A percentile compares a stretch with the other conserved stretches of the same genome.
Conservation (phyloP, 2,113 vertebrate species). For the Petroica traversi region DNA sequence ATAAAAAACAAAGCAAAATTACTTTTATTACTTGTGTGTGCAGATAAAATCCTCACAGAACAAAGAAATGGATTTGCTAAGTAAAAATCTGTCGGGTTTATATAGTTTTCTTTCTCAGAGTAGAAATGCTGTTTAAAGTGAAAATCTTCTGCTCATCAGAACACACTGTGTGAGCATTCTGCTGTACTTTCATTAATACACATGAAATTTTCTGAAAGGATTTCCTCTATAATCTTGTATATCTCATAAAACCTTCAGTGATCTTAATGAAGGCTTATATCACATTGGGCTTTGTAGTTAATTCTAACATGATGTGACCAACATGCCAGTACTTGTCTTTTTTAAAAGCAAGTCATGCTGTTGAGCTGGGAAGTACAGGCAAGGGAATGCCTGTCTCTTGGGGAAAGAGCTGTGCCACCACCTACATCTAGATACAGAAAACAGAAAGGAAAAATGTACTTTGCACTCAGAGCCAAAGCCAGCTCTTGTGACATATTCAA, state of each 20-base stretch:
- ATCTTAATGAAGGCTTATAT: background rate
- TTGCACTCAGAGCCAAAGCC: accelerated
- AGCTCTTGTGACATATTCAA: background rate
- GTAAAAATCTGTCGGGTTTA: background rate
- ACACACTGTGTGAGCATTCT: background rate
- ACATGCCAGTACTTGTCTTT: background rate
- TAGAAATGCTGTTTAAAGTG: background rate
- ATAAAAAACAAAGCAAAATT: background rate
- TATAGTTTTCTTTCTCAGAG: background rate
- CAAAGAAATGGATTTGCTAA: background rate
- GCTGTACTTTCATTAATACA: background rate
- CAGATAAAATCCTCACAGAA: background rate
- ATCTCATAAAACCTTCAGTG: background rate
- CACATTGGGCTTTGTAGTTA: background rate
- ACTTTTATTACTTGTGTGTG: background rate
- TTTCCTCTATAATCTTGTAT: background rate
- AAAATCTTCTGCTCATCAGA: background rate
- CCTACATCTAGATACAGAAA: background rate
- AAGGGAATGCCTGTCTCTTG: background rate
- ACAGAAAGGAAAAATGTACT: background rate
- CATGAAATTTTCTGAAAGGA: background rate
- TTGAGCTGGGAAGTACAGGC: background rate
- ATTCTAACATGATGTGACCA: background rate
- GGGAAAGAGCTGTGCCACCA: background rate
- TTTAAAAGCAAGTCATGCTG: background rate